Evolutionary conservation across 2,888 invertebrate genomes (phyloP).

Genomic region (Agrochola circellaris): DNA sequence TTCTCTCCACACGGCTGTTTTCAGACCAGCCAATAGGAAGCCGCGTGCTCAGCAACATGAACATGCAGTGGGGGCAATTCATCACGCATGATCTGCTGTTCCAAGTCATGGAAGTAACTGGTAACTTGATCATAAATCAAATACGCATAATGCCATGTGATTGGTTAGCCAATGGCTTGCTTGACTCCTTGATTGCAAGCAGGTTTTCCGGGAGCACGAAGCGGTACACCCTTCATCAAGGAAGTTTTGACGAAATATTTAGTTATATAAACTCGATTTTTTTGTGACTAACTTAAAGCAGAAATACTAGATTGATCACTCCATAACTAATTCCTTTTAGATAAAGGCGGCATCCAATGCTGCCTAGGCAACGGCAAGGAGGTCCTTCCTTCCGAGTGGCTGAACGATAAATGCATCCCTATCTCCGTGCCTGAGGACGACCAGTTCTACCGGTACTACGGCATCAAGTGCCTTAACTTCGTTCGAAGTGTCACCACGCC

Average conservation of each 20-base stretch:
- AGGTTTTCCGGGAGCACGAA: background rate
- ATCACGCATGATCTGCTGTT: constrained; percentile 93
- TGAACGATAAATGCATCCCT: constrained; percentile 91
- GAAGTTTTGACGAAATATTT: background rate
- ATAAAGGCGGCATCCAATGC: constrained; percentile 89
- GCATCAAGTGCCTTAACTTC: constrained; percentile 91
- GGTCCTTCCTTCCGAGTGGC: constrained; percentile 82
- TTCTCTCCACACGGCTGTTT: constrained; percentile 92
- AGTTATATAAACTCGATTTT: background rate
- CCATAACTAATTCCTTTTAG: constrained; percentile 63
- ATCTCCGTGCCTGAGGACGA: constrained; percentile 90
- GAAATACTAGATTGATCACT: background rate
- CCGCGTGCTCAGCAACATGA: constrained; percentile 89
- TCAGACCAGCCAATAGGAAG: constrained; percentile 88
- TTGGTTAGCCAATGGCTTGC: background rate
- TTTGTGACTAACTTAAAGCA: no score
- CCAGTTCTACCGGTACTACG: constrained; percentile 86
- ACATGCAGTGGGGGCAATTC: constrained; percentile 94
- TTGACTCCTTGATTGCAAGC: background rate
- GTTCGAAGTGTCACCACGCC: constrained; percentile 91
- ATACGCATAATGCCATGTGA: background rate
- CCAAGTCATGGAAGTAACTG: constrained; percentile 91
- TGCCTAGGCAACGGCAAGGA: constrained; percentile 85
- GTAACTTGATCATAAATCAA: constrained; percentile 71
- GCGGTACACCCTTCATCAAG: background rate